Evolutionary conservation across 2,888 invertebrate genomes (phyloP).

Genomic region (Melipona beecheii): DNA sequence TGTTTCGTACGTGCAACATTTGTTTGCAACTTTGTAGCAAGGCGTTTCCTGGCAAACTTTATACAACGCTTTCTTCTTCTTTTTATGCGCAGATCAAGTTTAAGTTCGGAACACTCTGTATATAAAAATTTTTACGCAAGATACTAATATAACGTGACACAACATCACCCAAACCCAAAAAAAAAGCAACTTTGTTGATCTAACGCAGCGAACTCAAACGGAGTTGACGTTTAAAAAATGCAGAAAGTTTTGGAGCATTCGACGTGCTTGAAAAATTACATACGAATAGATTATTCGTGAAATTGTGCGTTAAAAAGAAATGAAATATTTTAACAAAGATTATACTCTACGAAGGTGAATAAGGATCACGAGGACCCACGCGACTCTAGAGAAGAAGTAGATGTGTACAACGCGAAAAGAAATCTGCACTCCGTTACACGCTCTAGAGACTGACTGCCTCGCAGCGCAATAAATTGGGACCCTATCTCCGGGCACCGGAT

Average conservation of each 20-base stretch:
- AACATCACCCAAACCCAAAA: no score
- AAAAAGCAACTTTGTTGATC: no score
- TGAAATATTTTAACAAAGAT: neutral
- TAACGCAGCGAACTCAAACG: no score
- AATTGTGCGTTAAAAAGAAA: neutral
- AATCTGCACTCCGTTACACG: conserved; percentile 20
- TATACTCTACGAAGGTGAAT: neutral
- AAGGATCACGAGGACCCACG: neutral
- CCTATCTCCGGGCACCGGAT: conserved; percentile 3
- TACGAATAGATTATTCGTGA: neutral
- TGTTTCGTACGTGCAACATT: no score
- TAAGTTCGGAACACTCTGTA: no score
- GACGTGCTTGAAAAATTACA: neutral
- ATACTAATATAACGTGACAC: no score
- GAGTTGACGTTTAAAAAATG: no score
- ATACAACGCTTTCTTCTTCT: no score
- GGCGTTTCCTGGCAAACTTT: no score
- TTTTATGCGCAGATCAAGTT: no score
- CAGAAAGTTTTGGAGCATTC: neutral
- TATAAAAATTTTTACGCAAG: no score
- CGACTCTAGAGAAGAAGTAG: neutral
- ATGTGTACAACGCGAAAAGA: conserved; percentile 11
- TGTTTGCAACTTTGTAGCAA: no score
- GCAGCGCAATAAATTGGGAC: conserved; percentile 16
- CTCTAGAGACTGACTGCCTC: conserved; percentile 22